A percentile compares a stretch with the other conserved stretches of the same genome.
These are phyloP conservation scores for Cirrhinus molitorella DNA, from an alignment of 2,797 vertebrate genomes.

Conservation along the genomic window DNA sequence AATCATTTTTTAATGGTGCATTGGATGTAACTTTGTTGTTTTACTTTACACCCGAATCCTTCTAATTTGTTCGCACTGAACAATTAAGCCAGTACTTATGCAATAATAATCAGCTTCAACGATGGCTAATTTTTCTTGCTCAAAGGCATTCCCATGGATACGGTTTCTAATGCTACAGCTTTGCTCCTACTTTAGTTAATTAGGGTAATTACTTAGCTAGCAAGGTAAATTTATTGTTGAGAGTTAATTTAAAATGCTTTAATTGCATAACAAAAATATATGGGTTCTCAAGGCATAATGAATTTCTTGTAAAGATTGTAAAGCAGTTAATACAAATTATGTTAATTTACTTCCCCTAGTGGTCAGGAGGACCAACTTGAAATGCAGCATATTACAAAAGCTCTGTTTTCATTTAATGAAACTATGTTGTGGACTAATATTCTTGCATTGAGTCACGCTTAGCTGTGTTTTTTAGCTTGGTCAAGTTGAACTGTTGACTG, in stretches of 20 bases:
- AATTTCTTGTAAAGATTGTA: conserved; percentile 14
- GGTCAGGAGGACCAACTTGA: not conserved
- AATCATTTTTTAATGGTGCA: not conserved
- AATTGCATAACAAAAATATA: not conserved
- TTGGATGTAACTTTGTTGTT: not conserved
- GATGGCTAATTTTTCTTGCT: conserved; percentile 3
- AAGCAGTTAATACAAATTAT: not conserved
- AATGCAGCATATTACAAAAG: not conserved
- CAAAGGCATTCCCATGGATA: conserved; percentile 10
- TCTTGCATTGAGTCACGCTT: not conserved
- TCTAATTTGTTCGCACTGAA: not conserved
- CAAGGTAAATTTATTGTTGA: conserved; percentile 11
- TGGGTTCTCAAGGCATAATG: not conserved
- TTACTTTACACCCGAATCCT: not conserved
- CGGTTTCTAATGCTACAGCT: not conserved
- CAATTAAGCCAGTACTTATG: not conserved
- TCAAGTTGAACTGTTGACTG: not conserved
- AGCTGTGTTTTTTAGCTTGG: not conserved
- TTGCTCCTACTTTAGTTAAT: conserved; percentile 27
- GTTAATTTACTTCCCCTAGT: not conserved
- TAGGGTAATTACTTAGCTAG: conserved; percentile 12
- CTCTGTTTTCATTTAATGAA: not conserved
- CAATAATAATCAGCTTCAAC: conserved; percentile 19
- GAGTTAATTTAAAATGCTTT: conserved; percentile 5
- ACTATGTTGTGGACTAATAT: not conserved